These are phyloP conservation scores for Glandiceps talaboti DNA, from an alignment of 53 echinoderm and acorn worm genomes.

Conservation along the genomic window DNA sequence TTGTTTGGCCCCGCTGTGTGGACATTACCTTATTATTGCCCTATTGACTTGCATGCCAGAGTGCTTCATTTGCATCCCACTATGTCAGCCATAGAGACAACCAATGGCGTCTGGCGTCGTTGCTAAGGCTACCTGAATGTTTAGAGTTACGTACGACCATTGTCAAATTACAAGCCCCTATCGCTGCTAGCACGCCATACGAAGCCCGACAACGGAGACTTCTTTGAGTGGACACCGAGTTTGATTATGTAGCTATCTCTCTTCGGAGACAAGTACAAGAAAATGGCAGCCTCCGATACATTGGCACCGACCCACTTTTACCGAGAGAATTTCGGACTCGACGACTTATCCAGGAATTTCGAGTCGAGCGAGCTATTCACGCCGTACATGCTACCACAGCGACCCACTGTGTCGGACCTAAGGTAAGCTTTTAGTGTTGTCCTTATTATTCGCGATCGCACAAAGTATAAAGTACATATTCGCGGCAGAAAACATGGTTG, in stretches of 20 bases:
- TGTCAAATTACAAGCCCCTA: neutral
- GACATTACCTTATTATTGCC: neutral
- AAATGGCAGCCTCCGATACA: conserved; percentile 24
- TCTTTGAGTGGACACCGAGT: neutral
- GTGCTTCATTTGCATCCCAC: neutral
- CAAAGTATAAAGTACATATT: too few species aligned
- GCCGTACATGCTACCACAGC: conserved; percentile 79
- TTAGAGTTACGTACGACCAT: neutral
- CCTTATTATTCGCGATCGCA: too few species aligned
- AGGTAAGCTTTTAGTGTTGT: conserved; percentile 37
- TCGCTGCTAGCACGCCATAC: neutral
- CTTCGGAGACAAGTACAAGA: neutral
- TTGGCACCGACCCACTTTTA: conserved; percentile 69
- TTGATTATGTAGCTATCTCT: neutral
- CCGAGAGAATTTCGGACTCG: conserved; percentile 63
- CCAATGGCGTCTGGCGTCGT: neutral
- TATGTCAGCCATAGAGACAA: neutral
- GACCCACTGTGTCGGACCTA: conserved; percentile 68
- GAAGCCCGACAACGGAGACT: neutral
- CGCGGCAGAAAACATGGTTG: too few species aligned
- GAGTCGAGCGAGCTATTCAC: conserved; percentile 95
- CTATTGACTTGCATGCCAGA: neutral
- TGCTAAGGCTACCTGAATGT: neutral
- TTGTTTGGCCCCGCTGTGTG: neutral
- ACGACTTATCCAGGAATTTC: conserved; percentile 76